Evolutionary conservation across 2,113 vertebrate species (phyloP).

Genomic region (Polypterus senegalus): DNA sequence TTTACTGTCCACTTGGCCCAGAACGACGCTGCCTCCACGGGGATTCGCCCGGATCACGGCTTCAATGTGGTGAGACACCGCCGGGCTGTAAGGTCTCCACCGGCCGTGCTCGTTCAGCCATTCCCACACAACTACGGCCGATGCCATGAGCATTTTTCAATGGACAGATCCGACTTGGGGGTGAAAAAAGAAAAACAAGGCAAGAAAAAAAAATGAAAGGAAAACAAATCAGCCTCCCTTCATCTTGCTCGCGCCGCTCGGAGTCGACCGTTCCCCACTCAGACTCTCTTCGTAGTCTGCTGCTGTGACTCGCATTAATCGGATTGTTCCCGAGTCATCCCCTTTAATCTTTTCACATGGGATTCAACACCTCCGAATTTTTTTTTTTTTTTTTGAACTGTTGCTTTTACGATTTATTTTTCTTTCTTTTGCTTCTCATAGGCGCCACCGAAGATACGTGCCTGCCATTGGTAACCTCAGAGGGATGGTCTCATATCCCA

Average conservation of each 20-base stretch:
- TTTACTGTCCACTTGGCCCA: conserved; percentile 81
- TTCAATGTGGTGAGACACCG: conserved; percentile 91
- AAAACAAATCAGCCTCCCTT: neutral
- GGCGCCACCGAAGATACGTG: no score
- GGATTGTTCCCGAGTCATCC: no score
- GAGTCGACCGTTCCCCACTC: neutral
- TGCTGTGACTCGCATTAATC: neutral
- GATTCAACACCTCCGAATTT: neutral
- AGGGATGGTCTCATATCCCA: no score
- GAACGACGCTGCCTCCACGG: conserved; percentile 76
- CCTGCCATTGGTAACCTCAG: no score
- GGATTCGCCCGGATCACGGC: conserved; percentile 80
- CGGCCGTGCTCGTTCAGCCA: conserved; percentile 95
- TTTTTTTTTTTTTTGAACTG: neutral
- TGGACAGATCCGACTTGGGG: conserved; percentile 10
- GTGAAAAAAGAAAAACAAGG: neutral
- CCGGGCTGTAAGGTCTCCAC: conserved; percentile 90
- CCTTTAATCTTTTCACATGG: neutral
- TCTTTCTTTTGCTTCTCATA: no score
- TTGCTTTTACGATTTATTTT: neutral
- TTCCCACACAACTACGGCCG: conserved; percentile 90
- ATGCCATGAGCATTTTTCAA: conserved; percentile 75
- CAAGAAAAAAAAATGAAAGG: neutral
- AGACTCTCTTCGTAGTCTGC: neutral
- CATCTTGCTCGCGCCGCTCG: neutral